phyloP scores from a whole-genome alignment of 2,797 vertebrate species.

The Capromys pilorides region DNA sequence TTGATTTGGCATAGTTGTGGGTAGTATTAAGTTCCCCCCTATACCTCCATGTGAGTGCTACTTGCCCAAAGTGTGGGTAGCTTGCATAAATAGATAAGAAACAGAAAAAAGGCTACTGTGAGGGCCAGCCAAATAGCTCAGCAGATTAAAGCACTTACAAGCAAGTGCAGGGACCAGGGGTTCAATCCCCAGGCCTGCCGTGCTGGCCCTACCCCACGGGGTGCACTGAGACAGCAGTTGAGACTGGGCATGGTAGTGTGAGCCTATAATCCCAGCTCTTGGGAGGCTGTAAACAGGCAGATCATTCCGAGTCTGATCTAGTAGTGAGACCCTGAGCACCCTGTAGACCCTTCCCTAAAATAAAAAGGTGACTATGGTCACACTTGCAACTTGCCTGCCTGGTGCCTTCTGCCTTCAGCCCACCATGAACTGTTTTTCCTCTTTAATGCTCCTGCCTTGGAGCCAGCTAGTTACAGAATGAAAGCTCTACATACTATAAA shows the following conservation, averaged over 20 bases:
- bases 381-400: not conserved
- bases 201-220: no score
- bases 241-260: no score
- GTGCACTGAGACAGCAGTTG: no score
- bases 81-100: not conserved
- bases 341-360: no score
- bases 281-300: no score
- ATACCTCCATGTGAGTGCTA: not conserved
- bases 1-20: not conserved
- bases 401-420: not conserved
- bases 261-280: no score
- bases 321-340: no score
- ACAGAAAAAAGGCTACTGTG: not conserved
- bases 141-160: no score
- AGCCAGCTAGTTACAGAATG: not conserved
- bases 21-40: not conserved
- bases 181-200: no score
- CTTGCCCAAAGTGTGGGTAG: not conserved
- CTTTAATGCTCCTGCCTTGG: not conserved
- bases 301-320: no score
- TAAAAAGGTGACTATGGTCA: not conserved
- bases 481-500: not conserved
- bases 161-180: no score
- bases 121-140: no score
- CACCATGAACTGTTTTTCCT: not conserved